Conservation (phyloP, 2,113 vertebrate genomes). For the Triplophysa rosa region DNA sequence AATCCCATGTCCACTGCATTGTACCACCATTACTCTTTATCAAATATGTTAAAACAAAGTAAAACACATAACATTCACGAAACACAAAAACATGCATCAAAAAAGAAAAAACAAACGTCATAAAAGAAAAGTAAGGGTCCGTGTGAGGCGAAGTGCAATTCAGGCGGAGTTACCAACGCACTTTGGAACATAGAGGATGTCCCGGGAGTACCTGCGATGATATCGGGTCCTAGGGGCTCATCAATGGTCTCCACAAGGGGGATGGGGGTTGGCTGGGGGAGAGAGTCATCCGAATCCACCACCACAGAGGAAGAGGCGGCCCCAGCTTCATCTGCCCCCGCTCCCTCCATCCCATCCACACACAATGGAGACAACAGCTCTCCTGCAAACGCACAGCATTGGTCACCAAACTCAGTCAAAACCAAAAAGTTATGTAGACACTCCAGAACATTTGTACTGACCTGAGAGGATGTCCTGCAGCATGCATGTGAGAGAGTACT, state of each 20-base stretch:
- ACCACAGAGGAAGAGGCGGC: slow-evolving; percentile 71
- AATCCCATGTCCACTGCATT: slow-evolving; percentile 43
- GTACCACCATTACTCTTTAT: background rate
- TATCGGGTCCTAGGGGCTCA: slow-evolving; percentile 90
- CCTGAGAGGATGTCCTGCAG: slow-evolving; percentile 97
- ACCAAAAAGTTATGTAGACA: too few relatives aligned
- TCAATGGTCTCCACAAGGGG: slow-evolving; percentile 92
- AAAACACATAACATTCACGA: background rate
- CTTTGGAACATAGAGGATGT: slow-evolving; percentile 69
- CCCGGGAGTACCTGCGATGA: slow-evolving; percentile 84
- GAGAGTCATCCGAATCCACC: slow-evolving; percentile 86
- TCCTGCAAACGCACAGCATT: slow-evolving; percentile 68
- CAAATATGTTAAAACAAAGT: background rate
- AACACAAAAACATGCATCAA: background rate
- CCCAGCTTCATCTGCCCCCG: slow-evolving; percentile 84
- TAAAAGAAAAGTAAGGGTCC: slow-evolving; percentile 27
- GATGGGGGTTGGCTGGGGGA: slow-evolving; percentile 81
- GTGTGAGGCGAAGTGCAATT: slow-evolving; percentile 14
- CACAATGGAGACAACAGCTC: slow-evolving; percentile 87
- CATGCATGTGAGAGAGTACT: slow-evolving; percentile 98
- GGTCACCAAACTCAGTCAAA: background rate
- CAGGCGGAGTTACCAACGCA: slow-evolving; percentile 64
- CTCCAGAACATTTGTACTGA: slow-evolving; percentile 51
- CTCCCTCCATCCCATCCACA: slow-evolving; percentile 90
- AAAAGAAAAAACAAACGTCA: slow-evolving; percentile 5